Evolutionary conservation across 2,797 vertebrate species (phyloP).

Genomic region (Sparus aurata): DNA sequence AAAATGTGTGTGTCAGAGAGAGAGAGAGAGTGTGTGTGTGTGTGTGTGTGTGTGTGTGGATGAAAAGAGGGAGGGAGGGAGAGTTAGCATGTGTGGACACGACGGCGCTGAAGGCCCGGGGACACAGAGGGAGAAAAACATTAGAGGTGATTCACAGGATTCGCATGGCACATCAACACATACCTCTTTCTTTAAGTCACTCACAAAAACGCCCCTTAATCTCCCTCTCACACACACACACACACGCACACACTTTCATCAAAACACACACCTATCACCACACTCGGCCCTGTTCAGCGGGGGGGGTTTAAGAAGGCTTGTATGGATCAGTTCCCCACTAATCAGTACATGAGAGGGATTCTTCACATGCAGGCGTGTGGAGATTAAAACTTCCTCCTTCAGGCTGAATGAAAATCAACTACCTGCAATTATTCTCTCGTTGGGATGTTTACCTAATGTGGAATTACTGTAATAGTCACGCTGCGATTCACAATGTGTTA

Average conservation of each 20-base stretch:
- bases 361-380: slow-evolving; percentile 57
- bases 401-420: slow-evolving; percentile 32
- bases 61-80: slow-evolving; percentile 56
- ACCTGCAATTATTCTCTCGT: slow-evolving; percentile 30
- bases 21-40: slow-evolving; percentile 9
- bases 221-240: slow-evolving; percentile 58
- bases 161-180: slow-evolving; percentile 81
- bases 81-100: slow-evolving; percentile 75
- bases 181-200: slow-evolving; percentile 77
- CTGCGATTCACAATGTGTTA: not conserved
- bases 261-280: slow-evolving; percentile 25
- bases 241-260: slow-evolving; percentile 21
- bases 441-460: slow-evolving; percentile 3
- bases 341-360: slow-evolving; percentile 71
- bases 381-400: slow-evolving; percentile 53
- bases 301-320: slow-evolving; percentile 61
- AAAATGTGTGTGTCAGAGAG: slow-evolving; percentile 43
- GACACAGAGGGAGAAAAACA: slow-evolving; percentile 83
- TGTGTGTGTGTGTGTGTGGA: slow-evolving; percentile 48
- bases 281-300: slow-evolving; percentile 24
- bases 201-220: slow-evolving; percentile 68
- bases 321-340: slow-evolving; percentile 65
- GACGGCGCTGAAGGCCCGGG: slow-evolving; percentile 72
- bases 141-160: slow-evolving; percentile 82
- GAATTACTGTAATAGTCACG: slow-evolving; percentile 23